Evolutionary conservation across 2,797 vertebrate species (phyloP).

Genomic region (Hippopotamyrus pictus): DNA sequence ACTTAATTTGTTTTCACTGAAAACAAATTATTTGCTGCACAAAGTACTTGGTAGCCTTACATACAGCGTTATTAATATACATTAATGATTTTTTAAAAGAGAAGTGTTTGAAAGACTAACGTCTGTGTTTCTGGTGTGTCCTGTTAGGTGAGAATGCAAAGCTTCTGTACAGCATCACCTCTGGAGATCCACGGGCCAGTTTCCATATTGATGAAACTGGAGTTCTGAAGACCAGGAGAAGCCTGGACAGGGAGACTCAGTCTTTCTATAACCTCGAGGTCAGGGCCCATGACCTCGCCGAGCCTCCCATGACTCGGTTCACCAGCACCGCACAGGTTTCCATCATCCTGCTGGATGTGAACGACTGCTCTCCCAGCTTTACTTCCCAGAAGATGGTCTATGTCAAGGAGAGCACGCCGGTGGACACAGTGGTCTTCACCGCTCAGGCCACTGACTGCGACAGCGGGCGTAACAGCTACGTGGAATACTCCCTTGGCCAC

Average conservation of each 20-base stretch:
- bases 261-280: slow-evolving; percentile 91
- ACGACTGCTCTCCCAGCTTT: slow-evolving; percentile 82
- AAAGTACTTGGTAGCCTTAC: neutral
- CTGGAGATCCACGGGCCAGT: slow-evolving; percentile 78
- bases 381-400: slow-evolving; percentile 81
- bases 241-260: slow-evolving; percentile 82
- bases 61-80: neutral
- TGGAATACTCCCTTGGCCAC: slow-evolving; percentile 82
- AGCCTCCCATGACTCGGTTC: slow-evolving; percentile 60
- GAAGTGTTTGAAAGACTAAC: neutral
- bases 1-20: neutral
- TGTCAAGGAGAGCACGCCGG: slow-evolving; percentile 84
- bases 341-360: slow-evolving; percentile 89
- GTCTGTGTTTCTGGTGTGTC: neutral
- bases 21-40: neutral
- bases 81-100: neutral
- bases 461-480: slow-evolving; percentile 93
- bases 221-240: slow-evolving; percentile 63
- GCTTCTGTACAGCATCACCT: slow-evolving; percentile 75
- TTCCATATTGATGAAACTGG: slow-evolving; percentile 70
- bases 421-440: slow-evolving; percentile 80
- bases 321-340: slow-evolving; percentile 88
- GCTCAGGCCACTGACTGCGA: slow-evolving; percentile 79
- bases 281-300: slow-evolving; percentile 79
- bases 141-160: slow-evolving; percentile 77